phyloP scores from a whole-genome alignment of 2,888 invertebrate species.

The Eupithecia dodoneata region DNA sequence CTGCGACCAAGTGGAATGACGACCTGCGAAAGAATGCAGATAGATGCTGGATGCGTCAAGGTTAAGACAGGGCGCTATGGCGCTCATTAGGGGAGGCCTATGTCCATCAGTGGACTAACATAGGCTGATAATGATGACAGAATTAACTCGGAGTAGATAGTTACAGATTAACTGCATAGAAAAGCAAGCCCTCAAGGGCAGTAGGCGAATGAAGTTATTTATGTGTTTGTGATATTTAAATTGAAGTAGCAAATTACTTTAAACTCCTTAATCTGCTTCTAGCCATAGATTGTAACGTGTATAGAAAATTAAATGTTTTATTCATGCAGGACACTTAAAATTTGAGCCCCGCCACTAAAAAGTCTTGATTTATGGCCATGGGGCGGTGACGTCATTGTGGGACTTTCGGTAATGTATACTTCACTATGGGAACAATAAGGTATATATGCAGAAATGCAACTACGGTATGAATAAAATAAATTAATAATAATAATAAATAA shows the following conservation, averaged over 20 bases:
- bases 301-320: slow-evolving; percentile 75
- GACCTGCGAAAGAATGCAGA: too few relatives aligned
- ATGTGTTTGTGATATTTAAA: background rate
- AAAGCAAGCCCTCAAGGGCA: too few relatives aligned
- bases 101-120: too few relatives aligned
- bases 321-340: slow-evolving; percentile 74
- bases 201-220: background rate
- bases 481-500: too few relatives aligned
- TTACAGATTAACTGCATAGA: too few relatives aligned
- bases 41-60: too few relatives aligned
- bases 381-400: slow-evolving; percentile 53
- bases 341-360: slow-evolving; percentile 67
- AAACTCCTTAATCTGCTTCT: slow-evolving; percentile 45
- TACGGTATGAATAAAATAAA: too few relatives aligned
- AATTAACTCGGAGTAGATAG: too few relatives aligned
- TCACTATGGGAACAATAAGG: slow-evolving; percentile 12
- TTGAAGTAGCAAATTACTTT: background rate
- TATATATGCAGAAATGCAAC: background rate
- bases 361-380: slow-evolving; percentile 67
- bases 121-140: too few relatives aligned
- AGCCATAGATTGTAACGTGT: slow-evolving; percentile 40
- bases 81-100: too few relatives aligned
- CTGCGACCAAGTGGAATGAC: too few relatives aligned
- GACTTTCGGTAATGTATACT: slow-evolving; percentile 53
- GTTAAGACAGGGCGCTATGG: too few relatives aligned